These are phyloP conservation scores for Acanthopleura granulata DNA, from an alignment of 2,888 invertebrate genomes.

Conservation along the genomic window DNA sequence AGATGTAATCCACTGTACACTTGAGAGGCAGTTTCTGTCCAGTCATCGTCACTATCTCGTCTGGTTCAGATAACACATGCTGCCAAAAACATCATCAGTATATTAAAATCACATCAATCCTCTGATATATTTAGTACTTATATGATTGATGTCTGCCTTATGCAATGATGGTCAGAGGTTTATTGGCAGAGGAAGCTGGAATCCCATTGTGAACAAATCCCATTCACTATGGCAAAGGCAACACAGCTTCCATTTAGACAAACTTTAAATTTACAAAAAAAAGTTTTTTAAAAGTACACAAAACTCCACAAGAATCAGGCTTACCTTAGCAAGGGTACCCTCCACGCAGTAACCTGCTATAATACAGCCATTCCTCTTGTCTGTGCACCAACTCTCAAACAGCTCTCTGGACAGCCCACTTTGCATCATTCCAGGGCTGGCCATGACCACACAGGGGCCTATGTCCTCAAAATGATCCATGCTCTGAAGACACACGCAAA, in stretches of 20 bases:
- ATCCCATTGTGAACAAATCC: too few species aligned
- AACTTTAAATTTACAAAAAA: too few species aligned
- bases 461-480: slow-evolving; percentile 99
- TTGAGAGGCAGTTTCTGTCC: slow-evolving; percentile 96
- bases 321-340: slow-evolving; percentile 73
- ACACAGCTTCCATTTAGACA: too few species aligned
- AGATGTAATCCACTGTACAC: slow-evolving; percentile 99
- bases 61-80: slow-evolving; percentile 95
- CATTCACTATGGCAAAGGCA: too few species aligned
- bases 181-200: too few species aligned
- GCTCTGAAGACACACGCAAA: slow-evolving; percentile 74
- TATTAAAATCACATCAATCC: too few species aligned
- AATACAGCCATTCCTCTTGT: slow-evolving; percentile 97
- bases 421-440: slow-evolving; percentile 99
- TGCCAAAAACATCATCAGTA: slow-evolving; percentile 36
- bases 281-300: too few species aligned
- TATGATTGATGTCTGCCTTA: too few species aligned
- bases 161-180: too few species aligned
- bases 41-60: slow-evolving; percentile 94
- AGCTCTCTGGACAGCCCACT: slow-evolving; percentile 96
- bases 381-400: slow-evolving; percentile 99
- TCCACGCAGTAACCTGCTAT: slow-evolving; percentile 87
- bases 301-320: neutral
- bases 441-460: slow-evolving; percentile 99
- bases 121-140: too few species aligned